A percentile compares a stretch with the other conserved stretches of the same genome.
These are phyloP conservation scores for Porites lobata DNA, from an alignment of 92 coral and sea anemone genomes.

Conservation along the genomic window DNA sequence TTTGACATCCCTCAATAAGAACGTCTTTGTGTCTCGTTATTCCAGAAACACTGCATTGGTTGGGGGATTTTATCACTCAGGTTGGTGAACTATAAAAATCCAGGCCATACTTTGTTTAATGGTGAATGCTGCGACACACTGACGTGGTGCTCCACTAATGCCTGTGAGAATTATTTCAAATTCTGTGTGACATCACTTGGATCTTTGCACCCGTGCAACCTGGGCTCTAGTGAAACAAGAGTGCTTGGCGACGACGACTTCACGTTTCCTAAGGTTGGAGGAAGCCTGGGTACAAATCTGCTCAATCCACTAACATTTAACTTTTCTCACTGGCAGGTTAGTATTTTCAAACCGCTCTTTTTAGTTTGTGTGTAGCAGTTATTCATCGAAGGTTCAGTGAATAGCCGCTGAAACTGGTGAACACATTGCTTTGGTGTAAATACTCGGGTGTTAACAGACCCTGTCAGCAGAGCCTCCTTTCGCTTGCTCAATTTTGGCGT, in stretches of 20 bases:
- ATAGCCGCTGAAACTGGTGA: too few species aligned
- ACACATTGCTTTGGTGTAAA: too few species aligned
- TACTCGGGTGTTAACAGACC: too few species aligned
- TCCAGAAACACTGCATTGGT: slow-evolving; percentile 38
- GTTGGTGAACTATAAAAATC: slow-evolving; percentile 73
- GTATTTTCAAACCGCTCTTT: not conserved
- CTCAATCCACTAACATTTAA: slow-evolving; percentile 79
- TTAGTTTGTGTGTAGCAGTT: not conserved
- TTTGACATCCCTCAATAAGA: not conserved
- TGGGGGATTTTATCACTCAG: slow-evolving; percentile 79
- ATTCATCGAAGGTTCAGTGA: too few species aligned
- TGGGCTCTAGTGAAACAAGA: slow-evolving; percentile 72
- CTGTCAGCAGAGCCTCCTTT: too few species aligned
- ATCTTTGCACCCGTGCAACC: slow-evolving; percentile 66
- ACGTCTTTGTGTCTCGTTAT: not conserved
- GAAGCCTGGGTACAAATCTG: slow-evolving; percentile 75
- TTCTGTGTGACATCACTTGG: slow-evolving; percentile 85
- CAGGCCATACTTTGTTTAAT: slow-evolving; percentile 60
- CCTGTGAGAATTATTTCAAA: slow-evolving; percentile 87
- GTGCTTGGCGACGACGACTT: slow-evolving; percentile 85
- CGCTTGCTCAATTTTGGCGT: too few species aligned
- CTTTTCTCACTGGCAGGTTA: slow-evolving; percentile 92
- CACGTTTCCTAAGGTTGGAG: slow-evolving; percentile 69
- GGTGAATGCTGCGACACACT: slow-evolving; percentile 88
- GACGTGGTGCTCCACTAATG: slow-evolving; percentile 58